Evolutionary conservation across 2,113 vertebrate species (phyloP).

Genomic region (Hypanus sabinus): DNA sequence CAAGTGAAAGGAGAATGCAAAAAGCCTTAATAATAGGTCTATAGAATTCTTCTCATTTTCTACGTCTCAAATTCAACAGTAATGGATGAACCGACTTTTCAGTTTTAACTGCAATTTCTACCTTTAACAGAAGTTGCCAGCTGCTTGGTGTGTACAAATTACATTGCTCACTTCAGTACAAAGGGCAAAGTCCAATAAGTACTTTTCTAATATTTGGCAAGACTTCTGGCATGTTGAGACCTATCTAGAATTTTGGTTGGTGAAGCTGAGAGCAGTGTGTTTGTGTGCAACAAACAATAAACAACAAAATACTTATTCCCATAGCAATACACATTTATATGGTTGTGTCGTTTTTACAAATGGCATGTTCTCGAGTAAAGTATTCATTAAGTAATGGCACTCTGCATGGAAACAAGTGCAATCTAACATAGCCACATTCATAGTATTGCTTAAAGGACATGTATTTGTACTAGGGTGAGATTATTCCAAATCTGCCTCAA

Average conservation of each 20-base stretch:
- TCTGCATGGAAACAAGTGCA: not conserved
- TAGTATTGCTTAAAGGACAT: not conserved
- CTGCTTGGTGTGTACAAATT: constrained; percentile 9
- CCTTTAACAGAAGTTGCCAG: not conserved
- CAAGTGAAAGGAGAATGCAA: constrained; percentile 9
- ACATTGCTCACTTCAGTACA: not conserved
- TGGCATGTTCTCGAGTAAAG: not conserved
- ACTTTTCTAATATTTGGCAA: not conserved
- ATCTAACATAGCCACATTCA: not conserved
- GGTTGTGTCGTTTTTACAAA: not conserved
- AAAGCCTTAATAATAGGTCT: not conserved
- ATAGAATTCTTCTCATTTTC: not conserved
- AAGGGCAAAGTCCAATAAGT: not conserved
- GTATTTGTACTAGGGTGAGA: not conserved
- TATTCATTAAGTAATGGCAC: not conserved
- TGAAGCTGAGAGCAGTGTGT: not conserved
- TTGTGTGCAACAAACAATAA: not conserved
- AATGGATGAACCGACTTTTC: not conserved
- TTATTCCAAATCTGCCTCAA: not conserved
- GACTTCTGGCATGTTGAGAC: not conserved
- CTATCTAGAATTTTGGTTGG: not conserved
- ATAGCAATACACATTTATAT: not conserved
- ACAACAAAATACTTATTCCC: not conserved
- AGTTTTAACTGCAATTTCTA: not conserved
- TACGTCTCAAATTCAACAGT: constrained; percentile 28